Evolutionary conservation across 2,888 invertebrate genomes (phyloP), one percentile per base, ranked within the genome.

Genomic region (Pomacea canaliculata): DNA sequence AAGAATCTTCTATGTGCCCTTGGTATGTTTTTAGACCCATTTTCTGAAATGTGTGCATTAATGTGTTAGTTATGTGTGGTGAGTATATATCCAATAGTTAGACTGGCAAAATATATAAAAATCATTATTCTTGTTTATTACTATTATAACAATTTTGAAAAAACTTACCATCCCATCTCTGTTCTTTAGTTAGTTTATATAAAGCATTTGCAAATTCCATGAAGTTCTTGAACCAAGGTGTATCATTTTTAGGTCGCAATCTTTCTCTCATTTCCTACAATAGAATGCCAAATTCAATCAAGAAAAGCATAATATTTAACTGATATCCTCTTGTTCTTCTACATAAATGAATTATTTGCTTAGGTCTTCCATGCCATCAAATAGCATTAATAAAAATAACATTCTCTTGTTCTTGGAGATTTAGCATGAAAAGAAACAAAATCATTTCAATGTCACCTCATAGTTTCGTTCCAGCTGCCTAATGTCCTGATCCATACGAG

Each of bases 221-320:
- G 80, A 86, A 89, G 46, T 87, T 85, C n/a, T 88, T 85, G 77
- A 88, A 86, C 89, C 89, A 89, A 7, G 87, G 84, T 7, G 76
- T 73, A 23, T 79, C 78, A 69, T 76, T 72, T 51, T 62, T 59
- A 10, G 75, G 78, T 65, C 62, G 71, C 71, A 76, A 51, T 62
- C 66, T 76, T 23, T 60, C 70, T 23, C 76, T 80, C 77, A 81
- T 78, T 4, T 73, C 69, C 78, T 80, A 71, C 59, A 77, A 76
- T 60, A 27, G 18, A 48, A 60, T 56, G 19, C 60, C 27, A 63
- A 10, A 63, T 13, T 37, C 10, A 56, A 56, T 56, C 51, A 56
- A 56, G 16, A 56, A 56, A 13, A 56, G 51, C 51, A 13, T 1
- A 16, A 56, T 56, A 16, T 56, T 16, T 56, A 23, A 23, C 23